Percentiles rank a stretch among this genome's conserved stretches.
phyloP scores from a whole-genome alignment of 2,797 vertebrate genomes.

The Caiman crocodilus region DNA sequence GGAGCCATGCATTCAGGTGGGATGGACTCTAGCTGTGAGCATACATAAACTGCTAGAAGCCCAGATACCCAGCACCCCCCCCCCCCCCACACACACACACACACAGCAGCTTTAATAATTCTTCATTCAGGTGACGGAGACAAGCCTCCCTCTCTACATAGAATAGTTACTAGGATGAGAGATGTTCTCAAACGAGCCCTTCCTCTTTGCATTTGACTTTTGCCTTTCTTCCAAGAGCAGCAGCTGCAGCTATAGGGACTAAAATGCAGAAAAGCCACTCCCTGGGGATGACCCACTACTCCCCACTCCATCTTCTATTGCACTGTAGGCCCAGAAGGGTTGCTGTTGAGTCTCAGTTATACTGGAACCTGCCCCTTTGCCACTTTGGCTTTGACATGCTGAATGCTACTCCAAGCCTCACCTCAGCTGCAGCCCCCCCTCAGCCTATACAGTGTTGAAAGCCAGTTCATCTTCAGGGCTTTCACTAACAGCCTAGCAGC shows the following conservation, averaged over 20 bases:
- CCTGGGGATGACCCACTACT: not conserved
- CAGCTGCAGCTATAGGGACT: not conserved
- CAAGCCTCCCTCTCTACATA: not conserved
- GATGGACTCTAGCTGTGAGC: not conserved
- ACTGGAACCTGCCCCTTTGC: not conserved
- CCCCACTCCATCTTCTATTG: not conserved
- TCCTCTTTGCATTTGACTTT: not conserved
- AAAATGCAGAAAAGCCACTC: not conserved
- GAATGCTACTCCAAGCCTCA: not conserved
- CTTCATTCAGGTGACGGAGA: not conserved
- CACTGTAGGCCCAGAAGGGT: too few relatives aligned
- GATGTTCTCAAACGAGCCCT: not conserved
- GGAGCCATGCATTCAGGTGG: not conserved
- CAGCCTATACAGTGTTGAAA: not conserved
- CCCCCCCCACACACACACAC: not conserved
- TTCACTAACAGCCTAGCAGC: not conserved
- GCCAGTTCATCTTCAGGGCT: not conserved
- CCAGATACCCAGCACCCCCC: not conserved
- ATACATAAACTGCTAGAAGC: not conserved
- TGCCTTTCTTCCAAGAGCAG: not conserved
- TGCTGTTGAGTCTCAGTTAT: not conserved
- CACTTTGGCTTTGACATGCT: not conserved
- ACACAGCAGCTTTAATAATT: conserved; percentile 30
- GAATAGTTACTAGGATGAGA: not conserved
- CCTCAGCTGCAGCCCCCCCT: not conserved